Conservation (phyloP, 1,140 invertebrate species). For the Laupala kohalensis region DNA sequence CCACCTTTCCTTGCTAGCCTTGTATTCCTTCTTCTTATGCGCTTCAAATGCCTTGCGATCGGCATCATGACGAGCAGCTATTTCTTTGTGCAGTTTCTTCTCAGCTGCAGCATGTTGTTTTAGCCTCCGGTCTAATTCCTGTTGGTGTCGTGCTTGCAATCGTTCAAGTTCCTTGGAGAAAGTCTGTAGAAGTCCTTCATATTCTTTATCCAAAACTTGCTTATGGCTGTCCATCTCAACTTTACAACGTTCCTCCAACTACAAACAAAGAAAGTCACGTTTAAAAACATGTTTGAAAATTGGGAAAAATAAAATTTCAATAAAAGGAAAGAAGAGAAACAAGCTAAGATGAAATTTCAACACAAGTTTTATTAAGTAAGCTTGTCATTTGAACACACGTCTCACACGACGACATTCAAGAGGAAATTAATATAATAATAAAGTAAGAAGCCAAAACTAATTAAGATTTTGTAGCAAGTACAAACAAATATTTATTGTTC, state of each 20-base stretch:
- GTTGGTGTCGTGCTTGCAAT: constrained; percentile 71
- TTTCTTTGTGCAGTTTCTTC: constrained; percentile 89
- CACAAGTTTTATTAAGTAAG: neutral
- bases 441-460: too few species aligned
- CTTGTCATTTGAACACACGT: too few species aligned
- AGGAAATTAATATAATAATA: too few species aligned
- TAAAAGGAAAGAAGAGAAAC: neutral
- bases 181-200: constrained; percentile 78
- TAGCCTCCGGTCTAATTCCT: constrained; percentile 65
- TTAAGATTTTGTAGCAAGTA: too few species aligned
- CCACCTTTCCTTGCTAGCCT: constrained; percentile 92
- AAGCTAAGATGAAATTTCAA: neutral
- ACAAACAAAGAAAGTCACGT: neutral
- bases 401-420: too few species aligned
- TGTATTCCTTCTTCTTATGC: constrained; percentile 95
- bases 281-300: too few species aligned
- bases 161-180: constrained; percentile 88
- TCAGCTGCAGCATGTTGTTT: constrained; percentile 81
- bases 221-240: constrained; percentile 95
- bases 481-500: too few species aligned
- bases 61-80: constrained; percentile 73
- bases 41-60: constrained; percentile 80
- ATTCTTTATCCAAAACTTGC: constrained; percentile 88
- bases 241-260: constrained; percentile 85
- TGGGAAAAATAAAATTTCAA: too few species aligned